Conservation (phyloP, 2,113 vertebrate genomes). For the Larimichthys crocea region DNA sequence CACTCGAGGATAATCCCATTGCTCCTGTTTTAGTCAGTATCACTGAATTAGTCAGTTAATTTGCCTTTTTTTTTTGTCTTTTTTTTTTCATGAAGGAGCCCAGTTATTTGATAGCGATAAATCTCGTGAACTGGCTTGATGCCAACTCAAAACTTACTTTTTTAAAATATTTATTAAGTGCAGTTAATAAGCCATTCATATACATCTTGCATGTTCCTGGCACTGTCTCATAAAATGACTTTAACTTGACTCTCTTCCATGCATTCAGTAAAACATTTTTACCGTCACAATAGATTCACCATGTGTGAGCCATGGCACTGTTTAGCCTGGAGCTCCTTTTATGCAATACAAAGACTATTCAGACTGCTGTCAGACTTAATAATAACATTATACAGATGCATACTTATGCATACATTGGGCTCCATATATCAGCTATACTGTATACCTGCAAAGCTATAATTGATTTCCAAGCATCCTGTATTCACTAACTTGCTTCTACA, state of each 20-base stretch:
- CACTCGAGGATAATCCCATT: constrained; percentile 37
- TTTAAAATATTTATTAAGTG: constrained; percentile 28
- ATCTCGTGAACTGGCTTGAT: not conserved
- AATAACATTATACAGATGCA: not conserved
- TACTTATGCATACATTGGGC: not conserved
- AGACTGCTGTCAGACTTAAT: not conserved
- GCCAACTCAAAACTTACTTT: not conserved
- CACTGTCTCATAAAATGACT: constrained; percentile 15
- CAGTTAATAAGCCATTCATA: constrained; percentile 18
- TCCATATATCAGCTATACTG: not conserved
- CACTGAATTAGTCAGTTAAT: constrained; percentile 21
- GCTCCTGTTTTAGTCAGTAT: constrained; percentile 36
- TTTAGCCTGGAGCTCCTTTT: constrained; percentile 26
- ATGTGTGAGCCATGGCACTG: constrained; percentile 11
- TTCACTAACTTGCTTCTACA: not conserved
- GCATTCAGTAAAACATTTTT: not conserved
- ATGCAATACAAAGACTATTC: not conserved
- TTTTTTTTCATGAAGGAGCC: not conserved
- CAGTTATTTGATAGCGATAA: not conserved
- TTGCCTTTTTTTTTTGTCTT: too few relatives aligned
- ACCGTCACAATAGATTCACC: constrained; percentile 28
- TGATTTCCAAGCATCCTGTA: not conserved
- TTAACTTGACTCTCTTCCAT: constrained; percentile 8
- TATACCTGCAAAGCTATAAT: not conserved
- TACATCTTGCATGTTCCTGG: constrained; percentile 21